Conservation (phyloP, 2,113 vertebrate genomes). For the Epinephelus moara region DNA sequence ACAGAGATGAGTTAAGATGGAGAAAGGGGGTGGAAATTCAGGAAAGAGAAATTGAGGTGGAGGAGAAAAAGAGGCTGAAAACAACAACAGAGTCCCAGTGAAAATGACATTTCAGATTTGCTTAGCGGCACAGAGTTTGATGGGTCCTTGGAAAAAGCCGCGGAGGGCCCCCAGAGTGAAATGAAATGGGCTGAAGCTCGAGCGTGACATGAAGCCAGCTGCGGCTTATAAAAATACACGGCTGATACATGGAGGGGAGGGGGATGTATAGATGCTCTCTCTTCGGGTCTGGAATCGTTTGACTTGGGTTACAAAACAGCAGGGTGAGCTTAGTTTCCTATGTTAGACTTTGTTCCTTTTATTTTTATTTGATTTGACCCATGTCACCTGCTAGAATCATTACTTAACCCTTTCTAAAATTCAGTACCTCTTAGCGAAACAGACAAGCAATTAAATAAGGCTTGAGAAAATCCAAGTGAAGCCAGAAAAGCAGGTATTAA, state of each 20-base stretch:
- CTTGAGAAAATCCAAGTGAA: not conserved
- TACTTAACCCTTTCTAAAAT: not conserved
- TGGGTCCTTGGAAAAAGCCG: slow-evolving; percentile 34
- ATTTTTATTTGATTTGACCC: not conserved
- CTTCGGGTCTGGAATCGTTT: not conserved
- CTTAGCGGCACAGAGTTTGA: slow-evolving; percentile 41
- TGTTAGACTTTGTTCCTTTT: not conserved
- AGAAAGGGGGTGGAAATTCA: slow-evolving; percentile 4
- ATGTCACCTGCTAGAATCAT: not conserved
- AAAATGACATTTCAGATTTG: slow-evolving; percentile 65
- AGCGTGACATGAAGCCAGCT: slow-evolving; percentile 65
- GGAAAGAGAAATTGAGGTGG: not conserved
- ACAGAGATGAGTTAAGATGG: not conserved
- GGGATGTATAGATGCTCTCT: not conserved
- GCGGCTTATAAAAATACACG: slow-evolving; percentile 59
- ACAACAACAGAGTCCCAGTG: slow-evolving; percentile 22
- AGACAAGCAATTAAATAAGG: not conserved
- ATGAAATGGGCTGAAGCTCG: slow-evolving; percentile 46
- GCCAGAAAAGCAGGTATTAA: not conserved
- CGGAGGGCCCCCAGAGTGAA: slow-evolving; percentile 33
- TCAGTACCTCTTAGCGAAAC: not conserved
- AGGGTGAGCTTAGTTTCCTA: not conserved
- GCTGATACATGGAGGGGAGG: slow-evolving; percentile 5
- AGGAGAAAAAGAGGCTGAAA: slow-evolving; percentile 8
- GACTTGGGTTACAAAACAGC: slow-evolving; percentile 19